Percentiles rank a stretch among this genome's conserved stretches.
Evolutionary conservation across 2,797 vertebrate species (phyloP).

Genomic region (Falco biarmicus): DNA sequence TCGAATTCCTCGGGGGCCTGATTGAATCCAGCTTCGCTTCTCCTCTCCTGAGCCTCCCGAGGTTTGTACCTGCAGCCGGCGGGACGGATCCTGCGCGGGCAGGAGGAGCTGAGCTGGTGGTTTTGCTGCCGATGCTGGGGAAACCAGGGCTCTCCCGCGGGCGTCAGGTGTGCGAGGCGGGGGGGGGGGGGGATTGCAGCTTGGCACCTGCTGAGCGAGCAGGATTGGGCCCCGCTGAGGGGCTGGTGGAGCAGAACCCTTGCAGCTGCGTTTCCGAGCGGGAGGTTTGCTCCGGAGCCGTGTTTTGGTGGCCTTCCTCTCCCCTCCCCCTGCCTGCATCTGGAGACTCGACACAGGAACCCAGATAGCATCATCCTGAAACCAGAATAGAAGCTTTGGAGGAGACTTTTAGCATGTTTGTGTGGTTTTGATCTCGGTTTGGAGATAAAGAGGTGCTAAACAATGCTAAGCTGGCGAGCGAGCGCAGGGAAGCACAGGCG

Average conservation of each 20-base stretch:
- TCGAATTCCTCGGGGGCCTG: slow-evolving; percentile 20
- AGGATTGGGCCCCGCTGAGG: neutral
- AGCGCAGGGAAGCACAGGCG: neutral
- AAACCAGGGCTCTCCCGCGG: fast-evolving
- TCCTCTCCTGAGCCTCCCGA: neutral
- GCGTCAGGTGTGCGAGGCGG: neutral
- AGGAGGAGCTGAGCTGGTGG: neutral
- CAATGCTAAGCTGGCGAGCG: neutral
- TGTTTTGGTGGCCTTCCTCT: neutral
- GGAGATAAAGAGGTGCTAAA: slow-evolving; percentile 61
- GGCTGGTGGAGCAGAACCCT: neutral
- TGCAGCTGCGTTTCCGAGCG: neutral
- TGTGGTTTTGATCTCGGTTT: slow-evolving; percentile 66
- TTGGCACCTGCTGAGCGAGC: neutral
- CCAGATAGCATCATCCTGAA: slow-evolving; percentile 70
- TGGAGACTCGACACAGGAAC: slow-evolving; percentile 59
- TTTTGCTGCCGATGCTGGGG: neutral
- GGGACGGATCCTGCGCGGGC: neutral
- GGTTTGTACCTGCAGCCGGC: neutral
- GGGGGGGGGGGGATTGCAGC: neutral
- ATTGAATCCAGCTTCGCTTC: slow-evolving; percentile 6
- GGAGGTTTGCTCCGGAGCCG: neutral
- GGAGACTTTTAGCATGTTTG: slow-evolving; percentile 9
- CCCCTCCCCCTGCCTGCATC: slow-evolving; percentile 44
- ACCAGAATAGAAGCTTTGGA: slow-evolving; percentile 70